phyloP scores from a whole-genome alignment of 2,797 vertebrate genomes.

The Oreochromis mossambicus region DNA sequence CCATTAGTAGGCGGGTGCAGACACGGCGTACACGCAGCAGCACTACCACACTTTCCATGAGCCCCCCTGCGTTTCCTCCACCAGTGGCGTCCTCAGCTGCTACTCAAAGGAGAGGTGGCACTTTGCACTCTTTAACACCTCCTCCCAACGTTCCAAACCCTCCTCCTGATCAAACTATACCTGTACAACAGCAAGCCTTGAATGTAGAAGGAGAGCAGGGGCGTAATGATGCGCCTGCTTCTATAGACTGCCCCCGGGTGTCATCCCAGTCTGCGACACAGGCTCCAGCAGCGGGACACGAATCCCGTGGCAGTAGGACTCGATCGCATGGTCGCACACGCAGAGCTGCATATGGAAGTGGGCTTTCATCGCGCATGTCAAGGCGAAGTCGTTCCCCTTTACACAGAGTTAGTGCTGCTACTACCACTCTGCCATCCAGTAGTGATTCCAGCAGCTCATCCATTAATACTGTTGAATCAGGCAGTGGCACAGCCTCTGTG shows the following conservation, averaged over 20 bases:
- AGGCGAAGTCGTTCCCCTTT: slow-evolving; percentile 88
- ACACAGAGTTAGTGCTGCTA: slow-evolving; percentile 62
- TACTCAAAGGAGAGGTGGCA: slow-evolving; percentile 60
- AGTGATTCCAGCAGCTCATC: slow-evolving; percentile 25
- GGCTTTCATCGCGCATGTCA: slow-evolving; percentile 74
- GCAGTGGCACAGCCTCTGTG: slow-evolving; percentile 56
- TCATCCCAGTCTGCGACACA: slow-evolving; percentile 67
- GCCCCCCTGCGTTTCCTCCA: slow-evolving; percentile 56
- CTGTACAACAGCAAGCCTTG: slow-evolving; percentile 59
- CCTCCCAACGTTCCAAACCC: slow-evolving; percentile 23
- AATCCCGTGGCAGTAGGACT: slow-evolving; percentile 81
- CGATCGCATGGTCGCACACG: slow-evolving; percentile 81
- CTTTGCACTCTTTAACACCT: slow-evolving; percentile 53
- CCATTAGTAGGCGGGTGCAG: slow-evolving; percentile 72
- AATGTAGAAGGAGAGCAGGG: slow-evolving; percentile 53
- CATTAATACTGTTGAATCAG: slow-evolving; percentile 50
- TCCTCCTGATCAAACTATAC: slow-evolving; percentile 33
- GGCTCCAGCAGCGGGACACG: slow-evolving; percentile 49
- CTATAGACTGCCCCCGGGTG: slow-evolving; percentile 65
- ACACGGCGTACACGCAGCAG: slow-evolving; percentile 77
- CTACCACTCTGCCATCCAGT: slow-evolving; percentile 36
- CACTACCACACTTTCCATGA: slow-evolving; percentile 58
- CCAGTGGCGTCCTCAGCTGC: slow-evolving; percentile 16
- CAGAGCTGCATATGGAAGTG: slow-evolving; percentile 66
- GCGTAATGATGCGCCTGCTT: slow-evolving; percentile 49